phyloP scores from a whole-genome alignment of 2,113 vertebrate species.

The Trinectes maculatus region DNA sequence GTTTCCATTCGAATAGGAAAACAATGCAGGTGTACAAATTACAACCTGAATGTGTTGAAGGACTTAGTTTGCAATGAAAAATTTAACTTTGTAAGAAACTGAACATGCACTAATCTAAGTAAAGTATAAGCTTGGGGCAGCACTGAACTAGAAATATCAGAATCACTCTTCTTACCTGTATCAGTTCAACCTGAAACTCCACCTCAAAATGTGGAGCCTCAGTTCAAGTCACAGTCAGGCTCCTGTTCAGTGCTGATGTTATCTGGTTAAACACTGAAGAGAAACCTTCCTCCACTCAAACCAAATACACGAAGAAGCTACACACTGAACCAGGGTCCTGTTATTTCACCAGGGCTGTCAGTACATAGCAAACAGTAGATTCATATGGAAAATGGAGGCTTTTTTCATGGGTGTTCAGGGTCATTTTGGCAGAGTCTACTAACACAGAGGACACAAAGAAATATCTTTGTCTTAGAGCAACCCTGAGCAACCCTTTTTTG shows the following conservation, averaged over 20 bases:
- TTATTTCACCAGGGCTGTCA: conserved; percentile 10
- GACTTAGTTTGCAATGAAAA: background rate
- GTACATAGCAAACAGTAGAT: conserved; percentile 5
- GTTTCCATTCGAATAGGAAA: background rate
- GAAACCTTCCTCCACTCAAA: conserved; percentile 1
- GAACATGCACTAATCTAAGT: no score
- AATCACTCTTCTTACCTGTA: background rate
- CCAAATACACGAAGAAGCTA: conserved; percentile 1
- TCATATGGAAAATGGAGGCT: conserved; percentile 10
- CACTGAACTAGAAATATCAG: background rate
- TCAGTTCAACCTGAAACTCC: background rate
- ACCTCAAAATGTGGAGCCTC: no score
- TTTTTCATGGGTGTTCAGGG: conserved; percentile 26
- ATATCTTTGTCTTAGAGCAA: conserved; percentile 39
- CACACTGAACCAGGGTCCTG: background rate
- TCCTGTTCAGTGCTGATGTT: conserved; percentile 1
- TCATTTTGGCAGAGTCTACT: background rate
- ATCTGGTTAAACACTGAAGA: background rate
- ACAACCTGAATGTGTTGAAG: background rate
- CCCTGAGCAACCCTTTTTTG: conserved; percentile 71
- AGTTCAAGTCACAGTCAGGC: conserved; percentile 36
- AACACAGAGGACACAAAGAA: conserved; percentile 23
- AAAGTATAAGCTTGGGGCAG: background rate
- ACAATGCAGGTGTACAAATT: background rate
- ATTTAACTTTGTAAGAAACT: no score